Conservation (phyloP, 1,140 invertebrate species). For the Scaptomyza montana region DNA sequence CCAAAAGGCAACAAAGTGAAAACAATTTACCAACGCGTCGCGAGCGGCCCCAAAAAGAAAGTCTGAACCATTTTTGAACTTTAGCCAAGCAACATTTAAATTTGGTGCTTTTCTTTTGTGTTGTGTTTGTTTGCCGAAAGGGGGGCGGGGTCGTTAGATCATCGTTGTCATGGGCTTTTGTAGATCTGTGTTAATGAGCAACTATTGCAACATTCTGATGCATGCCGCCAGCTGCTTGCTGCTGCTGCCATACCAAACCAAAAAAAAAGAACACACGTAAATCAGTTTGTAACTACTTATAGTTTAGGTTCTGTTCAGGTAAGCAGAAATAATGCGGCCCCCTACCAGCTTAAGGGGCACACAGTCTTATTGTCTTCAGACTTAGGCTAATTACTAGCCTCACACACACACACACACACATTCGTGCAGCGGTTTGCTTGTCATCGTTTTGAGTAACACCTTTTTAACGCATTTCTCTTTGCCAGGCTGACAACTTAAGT, state of each 20-base stretch:
- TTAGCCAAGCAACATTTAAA: constrained; percentile 4
- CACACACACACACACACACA: constrained; percentile 4
- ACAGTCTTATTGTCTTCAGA: constrained; percentile 4
- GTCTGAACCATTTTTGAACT: constrained; percentile 39
- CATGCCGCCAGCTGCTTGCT: neutral
- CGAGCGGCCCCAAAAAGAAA: constrained; percentile 41
- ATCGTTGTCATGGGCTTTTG: neutral
- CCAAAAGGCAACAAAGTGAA: constrained; percentile 44
- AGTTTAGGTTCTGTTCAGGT: constrained; percentile 7
- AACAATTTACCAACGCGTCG: constrained; percentile 46
- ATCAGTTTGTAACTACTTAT: constrained; percentile 17
- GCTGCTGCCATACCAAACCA: constrained; percentile 22
- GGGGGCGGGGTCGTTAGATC: constrained; percentile 22
- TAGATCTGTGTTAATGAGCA: constrained; percentile 34
- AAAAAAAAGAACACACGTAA: constrained; percentile 20
- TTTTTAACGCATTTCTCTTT: constrained; percentile 8
- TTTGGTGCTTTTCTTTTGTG: neutral
- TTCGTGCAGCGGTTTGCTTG: constrained; percentile 12
- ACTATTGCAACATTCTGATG: constrained; percentile 29
- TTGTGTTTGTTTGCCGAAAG: neutral
- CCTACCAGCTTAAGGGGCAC: neutral
- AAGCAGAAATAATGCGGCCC: constrained; percentile 36
- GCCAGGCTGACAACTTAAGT: constrained; percentile 43
- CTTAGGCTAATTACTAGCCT: constrained; percentile 34
- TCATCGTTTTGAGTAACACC: constrained; percentile 40